Conservation (phyloP, 2,113 vertebrate genomes). For the Mungos mungo region DNA sequence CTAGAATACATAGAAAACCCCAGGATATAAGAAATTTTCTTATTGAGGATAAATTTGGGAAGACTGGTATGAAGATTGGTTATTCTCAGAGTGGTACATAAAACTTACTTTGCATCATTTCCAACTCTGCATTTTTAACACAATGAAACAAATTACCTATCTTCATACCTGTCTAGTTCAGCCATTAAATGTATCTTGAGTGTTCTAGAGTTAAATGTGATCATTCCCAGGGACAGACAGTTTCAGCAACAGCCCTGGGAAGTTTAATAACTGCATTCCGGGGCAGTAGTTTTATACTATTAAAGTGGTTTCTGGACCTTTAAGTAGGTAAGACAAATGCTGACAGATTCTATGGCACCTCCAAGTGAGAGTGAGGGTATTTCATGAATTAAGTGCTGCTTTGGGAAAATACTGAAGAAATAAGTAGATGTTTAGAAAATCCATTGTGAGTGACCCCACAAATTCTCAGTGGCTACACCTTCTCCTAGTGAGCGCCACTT, state of each 20-base stretch:
- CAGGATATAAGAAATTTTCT: not conserved
- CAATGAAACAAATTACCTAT: slow-evolving; percentile 18
- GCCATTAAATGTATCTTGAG: not conserved
- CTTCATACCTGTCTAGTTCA: slow-evolving; percentile 11
- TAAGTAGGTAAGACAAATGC: not conserved
- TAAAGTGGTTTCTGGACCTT: not conserved
- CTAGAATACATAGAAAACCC: not conserved
- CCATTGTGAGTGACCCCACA: not conserved
- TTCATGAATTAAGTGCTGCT: not conserved
- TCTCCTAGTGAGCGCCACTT: not conserved
- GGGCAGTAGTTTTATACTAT: not conserved
- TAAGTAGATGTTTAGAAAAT: not conserved
- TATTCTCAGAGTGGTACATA: not conserved
- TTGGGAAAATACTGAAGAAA: not conserved
- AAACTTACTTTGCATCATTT: slow-evolving; percentile 31
- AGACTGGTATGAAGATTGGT: not conserved
- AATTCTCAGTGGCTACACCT: not conserved
- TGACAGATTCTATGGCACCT: not conserved
- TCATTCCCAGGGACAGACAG: not conserved
- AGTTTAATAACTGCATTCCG: not conserved
- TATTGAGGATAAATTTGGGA: not conserved
- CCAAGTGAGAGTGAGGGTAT: not conserved
- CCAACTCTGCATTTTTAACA: not conserved
- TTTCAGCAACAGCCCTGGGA: not conserved
- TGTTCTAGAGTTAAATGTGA: not conserved